These are phyloP conservation scores for Charina bottae DNA, from an alignment of 2,113 vertebrate species.

Conservation along the genomic window DNA sequence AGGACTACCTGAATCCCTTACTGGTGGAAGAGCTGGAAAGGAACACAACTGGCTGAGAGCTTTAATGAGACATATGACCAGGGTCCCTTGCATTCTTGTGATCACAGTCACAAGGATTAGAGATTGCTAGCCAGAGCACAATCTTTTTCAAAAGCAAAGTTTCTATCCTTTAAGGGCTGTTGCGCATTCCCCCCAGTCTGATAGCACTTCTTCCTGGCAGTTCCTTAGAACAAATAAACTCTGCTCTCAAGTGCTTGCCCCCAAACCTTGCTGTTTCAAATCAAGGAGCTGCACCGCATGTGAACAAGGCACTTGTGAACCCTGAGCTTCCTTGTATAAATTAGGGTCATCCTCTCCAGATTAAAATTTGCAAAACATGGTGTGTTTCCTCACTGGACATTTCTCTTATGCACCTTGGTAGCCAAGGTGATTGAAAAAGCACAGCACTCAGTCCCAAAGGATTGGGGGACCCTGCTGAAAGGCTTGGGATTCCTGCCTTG, in stretches of 20 bases:
- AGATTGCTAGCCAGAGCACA: background rate
- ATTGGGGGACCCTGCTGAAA: background rate
- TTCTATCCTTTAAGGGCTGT: background rate
- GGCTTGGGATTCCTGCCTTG: background rate
- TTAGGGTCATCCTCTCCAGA: background rate
- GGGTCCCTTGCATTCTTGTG: background rate
- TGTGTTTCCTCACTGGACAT: background rate
- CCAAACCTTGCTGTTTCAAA: background rate
- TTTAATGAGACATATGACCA: background rate
- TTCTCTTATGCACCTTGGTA: background rate
- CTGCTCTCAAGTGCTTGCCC: background rate
- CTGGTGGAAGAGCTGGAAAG: background rate
- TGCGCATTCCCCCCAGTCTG: background rate
- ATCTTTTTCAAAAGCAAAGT: background rate
- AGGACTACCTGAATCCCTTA: no score
- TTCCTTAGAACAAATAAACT: background rate
- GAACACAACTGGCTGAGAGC: background rate
- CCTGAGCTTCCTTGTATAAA: background rate
- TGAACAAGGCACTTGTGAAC: background rate
- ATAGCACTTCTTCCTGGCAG: background rate
- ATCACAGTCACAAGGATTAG: background rate
- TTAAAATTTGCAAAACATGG: background rate
- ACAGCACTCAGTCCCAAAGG: accelerated
- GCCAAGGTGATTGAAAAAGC: background rate
- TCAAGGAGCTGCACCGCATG: background rate